Base-by-base conservation (phyloP, 2,888 invertebrate species). In the Barypeithes pellucidus region DNA sequence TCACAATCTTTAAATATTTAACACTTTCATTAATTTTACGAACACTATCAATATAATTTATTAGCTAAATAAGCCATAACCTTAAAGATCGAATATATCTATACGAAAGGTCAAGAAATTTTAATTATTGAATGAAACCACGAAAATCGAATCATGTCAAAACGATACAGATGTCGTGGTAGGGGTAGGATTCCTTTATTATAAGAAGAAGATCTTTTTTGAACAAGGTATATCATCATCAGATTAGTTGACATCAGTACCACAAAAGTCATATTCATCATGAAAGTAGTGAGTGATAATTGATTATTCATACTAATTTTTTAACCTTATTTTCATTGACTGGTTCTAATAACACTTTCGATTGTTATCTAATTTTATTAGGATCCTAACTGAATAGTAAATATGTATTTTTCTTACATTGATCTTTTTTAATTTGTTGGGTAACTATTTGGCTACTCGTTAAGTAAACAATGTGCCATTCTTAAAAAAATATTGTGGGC, bases 181-280 rank as follows among this genome's bases (percentile, higher is more conserved):
- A 33, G 33, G 66, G 54, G 66, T 22, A 43, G 29, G 63, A 54
- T 47, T 33, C 57, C 11, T 33, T 57, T 11, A 54, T 67, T 67
- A 67, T 67, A 67, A 67, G 67, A 67, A 67, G 67, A 67, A 54
- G 57, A 65, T 41, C 7, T 57, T 57, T 57, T 54, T 67, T 29
- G 14, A 20, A 16, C 16, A 24, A 54, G 29, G 36, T 43, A 57
- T 33, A 67, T 67, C 45, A 45, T 9, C 16, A 52, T 43, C 41
- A n/a, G 18, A 45, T 62, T 20, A 24, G 62, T 45, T 62, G 54
- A 57, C 54, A 57, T 57, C 33, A 57, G 9, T 12, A 50, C 50
- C 8, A 50, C 54, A 36, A 22, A 22, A 33, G 9, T 7, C n/a
- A 7, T 14, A 65, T 20, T 65, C 65, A 36, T 29, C 47, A 65